phyloP scores from a whole-genome alignment of 2,797 vertebrate species.

The Rhinatrema bivittatum region DNA sequence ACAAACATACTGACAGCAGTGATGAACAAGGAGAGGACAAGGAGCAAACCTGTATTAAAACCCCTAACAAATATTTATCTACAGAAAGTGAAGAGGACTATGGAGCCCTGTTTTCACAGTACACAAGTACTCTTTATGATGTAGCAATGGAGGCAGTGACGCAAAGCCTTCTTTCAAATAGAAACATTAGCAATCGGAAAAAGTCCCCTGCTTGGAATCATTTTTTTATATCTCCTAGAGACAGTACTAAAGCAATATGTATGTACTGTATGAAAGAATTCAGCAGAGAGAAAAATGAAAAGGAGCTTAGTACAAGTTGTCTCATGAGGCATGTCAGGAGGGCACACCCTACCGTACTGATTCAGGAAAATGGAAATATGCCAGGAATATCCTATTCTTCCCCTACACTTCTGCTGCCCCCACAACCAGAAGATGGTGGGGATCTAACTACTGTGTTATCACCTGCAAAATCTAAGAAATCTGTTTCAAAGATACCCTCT shows the following conservation, averaged over 20 bases:
- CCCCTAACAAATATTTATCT: conserved; percentile 63
- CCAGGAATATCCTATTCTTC: conserved; percentile 50
- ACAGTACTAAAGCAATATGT: conserved; percentile 96
- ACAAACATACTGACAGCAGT: conserved; percentile 55
- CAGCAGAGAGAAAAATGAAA: conserved; percentile 96
- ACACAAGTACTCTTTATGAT: conserved; percentile 89
- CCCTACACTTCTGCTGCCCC: conserved; percentile 40
- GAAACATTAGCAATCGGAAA: conserved; percentile 79
- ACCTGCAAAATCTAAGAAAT: conserved; percentile 70
- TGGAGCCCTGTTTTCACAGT: conserved; percentile 81
- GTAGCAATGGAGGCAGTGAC: conserved; percentile 97
- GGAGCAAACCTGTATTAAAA: conserved; percentile 58
- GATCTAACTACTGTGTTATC: conserved; percentile 57
- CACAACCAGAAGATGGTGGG: conserved; percentile 37
- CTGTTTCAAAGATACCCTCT: conserved; percentile 70
- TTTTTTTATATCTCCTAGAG: conserved; percentile 95
- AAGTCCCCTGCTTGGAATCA: conserved; percentile 97
- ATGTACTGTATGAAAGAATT: conserved; percentile 99
- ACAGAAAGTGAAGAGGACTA: conserved; percentile 78
- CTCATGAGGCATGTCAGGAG: conserved; percentile 94
- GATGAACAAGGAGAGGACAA: conserved; percentile 57
- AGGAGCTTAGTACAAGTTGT: conserved; percentile 97
- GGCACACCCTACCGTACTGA: conserved; percentile 86
- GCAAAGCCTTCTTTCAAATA: conserved; percentile 88
- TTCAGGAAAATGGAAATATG: conserved; percentile 67